These are phyloP conservation scores for Muscidifurax raptorellus DNA, from an alignment of 1,140 invertebrate genomes.

Conservation along the genomic window DNA sequence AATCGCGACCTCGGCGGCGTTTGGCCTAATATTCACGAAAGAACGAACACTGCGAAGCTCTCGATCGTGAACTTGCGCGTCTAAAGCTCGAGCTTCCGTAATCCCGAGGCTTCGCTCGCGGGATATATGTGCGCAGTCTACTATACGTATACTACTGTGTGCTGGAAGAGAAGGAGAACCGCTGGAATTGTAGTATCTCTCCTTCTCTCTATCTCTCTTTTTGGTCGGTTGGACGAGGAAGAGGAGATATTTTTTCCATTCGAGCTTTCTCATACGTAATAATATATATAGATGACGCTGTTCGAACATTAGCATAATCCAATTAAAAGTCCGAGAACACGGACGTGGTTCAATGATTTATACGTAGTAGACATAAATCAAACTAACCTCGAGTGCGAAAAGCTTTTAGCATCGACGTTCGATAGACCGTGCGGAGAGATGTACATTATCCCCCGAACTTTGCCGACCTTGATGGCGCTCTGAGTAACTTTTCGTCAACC, in stretches of 20 bases:
- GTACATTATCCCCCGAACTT: not conserved
- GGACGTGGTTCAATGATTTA: not conserved
- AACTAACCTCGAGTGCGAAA: too few species aligned
- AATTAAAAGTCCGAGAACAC: too few species aligned
- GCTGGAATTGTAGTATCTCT: too few species aligned
- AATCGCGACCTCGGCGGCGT: constrained; percentile 27
- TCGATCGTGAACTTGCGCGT: constrained; percentile 36
- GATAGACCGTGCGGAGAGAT: not conserved
- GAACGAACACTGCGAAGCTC: constrained; percentile 35
- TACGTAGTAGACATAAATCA: too few species aligned
- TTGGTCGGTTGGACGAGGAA: not conserved
- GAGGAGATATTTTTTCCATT: constrained; percentile 9
- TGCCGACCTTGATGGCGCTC: constrained; percentile 17
- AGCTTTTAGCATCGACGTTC: not conserved
- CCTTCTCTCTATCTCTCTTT: not conserved
- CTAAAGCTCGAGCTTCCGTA: constrained; percentile 26
- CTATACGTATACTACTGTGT: too few species aligned
- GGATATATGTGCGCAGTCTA: constrained; percentile 9
- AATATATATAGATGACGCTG: too few species aligned
- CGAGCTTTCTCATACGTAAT: too few species aligned
- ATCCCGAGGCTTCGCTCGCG: constrained; percentile 41
- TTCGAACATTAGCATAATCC: too few species aligned
- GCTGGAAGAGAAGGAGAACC: too few species aligned
- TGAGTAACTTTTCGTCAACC: not conserved
- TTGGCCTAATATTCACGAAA: constrained; percentile 51